Evolutionary conservation across 2,113 vertebrate species (phyloP).

Genomic region (Hemichromis elongatus): DNA sequence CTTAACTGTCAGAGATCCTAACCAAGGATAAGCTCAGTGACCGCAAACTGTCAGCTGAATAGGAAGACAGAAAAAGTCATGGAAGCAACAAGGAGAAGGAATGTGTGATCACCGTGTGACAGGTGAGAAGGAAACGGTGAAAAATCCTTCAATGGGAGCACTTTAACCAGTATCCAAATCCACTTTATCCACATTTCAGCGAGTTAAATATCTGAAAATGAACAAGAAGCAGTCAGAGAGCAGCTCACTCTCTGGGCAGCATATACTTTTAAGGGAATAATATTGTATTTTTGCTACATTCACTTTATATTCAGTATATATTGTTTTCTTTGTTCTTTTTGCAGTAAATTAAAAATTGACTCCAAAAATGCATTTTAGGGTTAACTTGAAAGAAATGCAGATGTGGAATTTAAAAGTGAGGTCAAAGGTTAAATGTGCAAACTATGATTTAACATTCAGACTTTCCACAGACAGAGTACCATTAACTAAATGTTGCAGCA

Average conservation of each 20-base stretch:
- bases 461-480: accelerated
- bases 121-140: not conserved
- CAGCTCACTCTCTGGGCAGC: not conserved
- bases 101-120: not conserved
- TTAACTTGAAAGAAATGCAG: not conserved
- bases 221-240: not conserved
- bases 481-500: not conserved
- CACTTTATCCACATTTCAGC: not conserved
- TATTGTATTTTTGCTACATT: not conserved
- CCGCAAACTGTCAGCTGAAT: not conserved
- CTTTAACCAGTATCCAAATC: not conserved
- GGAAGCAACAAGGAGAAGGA: not conserved
- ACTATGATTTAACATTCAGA: not conserved
- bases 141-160: not conserved
- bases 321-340: not conserved
- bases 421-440: not conserved
- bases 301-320: not conserved
- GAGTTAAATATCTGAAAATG: not conserved
- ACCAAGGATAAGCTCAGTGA: not conserved
- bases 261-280: no score
- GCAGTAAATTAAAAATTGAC: not conserved
- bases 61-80: not conserved
- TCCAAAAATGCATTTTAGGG: not conserved
- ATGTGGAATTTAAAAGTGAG: not conserved
- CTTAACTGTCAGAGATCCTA: not conserved